These are phyloP conservation scores for Cichladusa arquata DNA, from an alignment of 2,113 vertebrate species.

Conservation along the genomic window DNA sequence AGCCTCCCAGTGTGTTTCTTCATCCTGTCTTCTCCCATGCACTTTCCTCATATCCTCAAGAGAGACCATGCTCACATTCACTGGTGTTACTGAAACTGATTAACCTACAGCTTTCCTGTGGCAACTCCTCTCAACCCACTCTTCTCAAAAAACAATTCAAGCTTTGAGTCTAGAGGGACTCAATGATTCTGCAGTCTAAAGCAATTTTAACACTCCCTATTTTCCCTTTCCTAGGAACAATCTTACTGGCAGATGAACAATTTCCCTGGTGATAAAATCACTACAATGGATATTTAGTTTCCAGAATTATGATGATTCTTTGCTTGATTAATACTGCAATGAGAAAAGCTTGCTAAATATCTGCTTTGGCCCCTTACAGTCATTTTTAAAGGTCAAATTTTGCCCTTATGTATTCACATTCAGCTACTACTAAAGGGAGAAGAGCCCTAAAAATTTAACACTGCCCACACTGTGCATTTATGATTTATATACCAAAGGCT, in stretches of 20 bases:
- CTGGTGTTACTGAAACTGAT: conserved; percentile 61
- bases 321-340: conserved; percentile 66
- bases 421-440: neutral
- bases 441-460: conserved; percentile 45
- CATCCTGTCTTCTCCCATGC: neutral
- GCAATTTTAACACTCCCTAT: conserved; percentile 69
- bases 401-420: neutral
- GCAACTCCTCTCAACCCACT: conserved; percentile 56
- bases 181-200: conserved; percentile 64
- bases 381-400: conserved; percentile 43
- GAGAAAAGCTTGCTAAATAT: conserved; percentile 61
- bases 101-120: conserved; percentile 62
- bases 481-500: conserved; percentile 20
- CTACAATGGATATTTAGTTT: conserved; percentile 69
- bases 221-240: conserved; percentile 67
- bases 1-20: neutral
- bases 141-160: conserved; percentile 70
- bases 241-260: conserved; percentile 71
- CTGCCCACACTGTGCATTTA: neutral
- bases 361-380: conserved; percentile 36
- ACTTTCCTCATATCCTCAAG: neutral
- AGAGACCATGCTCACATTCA: conserved; percentile 48
- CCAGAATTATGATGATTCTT: conserved; percentile 66
- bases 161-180: conserved; percentile 67
- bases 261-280: conserved; percentile 76